phyloP scores from a whole-genome alignment of 1,140 invertebrate species.

The Rhopalosiphum maidis region DNA sequence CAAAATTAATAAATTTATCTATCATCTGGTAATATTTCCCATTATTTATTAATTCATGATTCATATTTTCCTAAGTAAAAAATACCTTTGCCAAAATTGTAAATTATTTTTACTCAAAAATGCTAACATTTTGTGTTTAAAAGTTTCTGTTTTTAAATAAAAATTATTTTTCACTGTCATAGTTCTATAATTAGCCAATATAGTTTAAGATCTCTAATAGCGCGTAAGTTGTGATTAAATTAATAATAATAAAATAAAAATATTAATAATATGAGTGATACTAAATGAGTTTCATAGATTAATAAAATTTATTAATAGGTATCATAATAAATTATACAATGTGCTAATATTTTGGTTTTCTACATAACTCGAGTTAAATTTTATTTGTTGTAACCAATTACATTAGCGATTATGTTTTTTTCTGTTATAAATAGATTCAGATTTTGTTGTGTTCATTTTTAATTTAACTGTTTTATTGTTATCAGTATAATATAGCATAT shows the following conservation, averaged over 20 bases:
- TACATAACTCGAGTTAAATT: not conserved
- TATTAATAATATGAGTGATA: not conserved
- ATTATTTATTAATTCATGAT: not conserved
- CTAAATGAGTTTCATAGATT: not conserved
- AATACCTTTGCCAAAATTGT: not conserved
- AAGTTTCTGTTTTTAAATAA: not conserved
- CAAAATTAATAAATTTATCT: not conserved
- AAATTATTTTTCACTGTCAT: not conserved
- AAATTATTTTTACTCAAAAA: not conserved
- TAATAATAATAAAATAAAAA: not conserved
- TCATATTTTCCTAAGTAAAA: not conserved
- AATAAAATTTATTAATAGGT: not conserved
- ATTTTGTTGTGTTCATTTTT: conserved; percentile 37
- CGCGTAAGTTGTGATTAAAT: not conserved
- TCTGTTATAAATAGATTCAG: not conserved
- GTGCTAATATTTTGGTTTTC: not conserved
- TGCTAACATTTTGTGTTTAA: not conserved
- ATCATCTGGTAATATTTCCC: not conserved
- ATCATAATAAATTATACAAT: not conserved
- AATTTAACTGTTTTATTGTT: not conserved
- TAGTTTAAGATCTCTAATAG: conserved; percentile 30
- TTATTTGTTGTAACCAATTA: not conserved
- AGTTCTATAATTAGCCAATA: not conserved
- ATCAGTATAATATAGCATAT: not conserved
- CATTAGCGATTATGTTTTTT: not conserved